These are phyloP conservation scores for Aphodius sticticus DNA, from an alignment of 2,888 invertebrate genomes.

Conservation along the genomic window DNA sequence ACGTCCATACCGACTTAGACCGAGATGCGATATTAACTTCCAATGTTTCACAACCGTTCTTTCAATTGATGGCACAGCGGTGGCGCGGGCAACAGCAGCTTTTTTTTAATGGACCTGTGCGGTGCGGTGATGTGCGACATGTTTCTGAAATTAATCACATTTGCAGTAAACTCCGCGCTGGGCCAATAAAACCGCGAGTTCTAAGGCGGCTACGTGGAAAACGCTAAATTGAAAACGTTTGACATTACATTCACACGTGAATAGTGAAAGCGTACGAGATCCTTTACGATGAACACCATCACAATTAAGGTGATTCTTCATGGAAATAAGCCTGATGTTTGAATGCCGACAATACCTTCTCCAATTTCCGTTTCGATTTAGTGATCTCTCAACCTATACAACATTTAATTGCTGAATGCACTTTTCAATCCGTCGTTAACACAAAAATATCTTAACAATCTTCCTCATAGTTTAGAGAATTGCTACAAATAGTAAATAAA, in stretches of 20 bases:
- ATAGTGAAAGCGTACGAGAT: background rate
- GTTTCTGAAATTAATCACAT: background rate
- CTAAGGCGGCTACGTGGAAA: background rate
- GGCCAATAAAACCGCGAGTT: background rate
- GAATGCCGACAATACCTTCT: background rate
- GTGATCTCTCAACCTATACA: too few relatives aligned
- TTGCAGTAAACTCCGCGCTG: background rate
- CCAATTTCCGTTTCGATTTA: too few relatives aligned
- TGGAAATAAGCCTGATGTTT: background rate
- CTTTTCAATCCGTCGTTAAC: too few relatives aligned
- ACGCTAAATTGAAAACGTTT: background rate
- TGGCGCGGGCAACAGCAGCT: background rate
- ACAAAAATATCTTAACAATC: too few relatives aligned
- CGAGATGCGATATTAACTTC: background rate
- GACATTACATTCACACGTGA: background rate
- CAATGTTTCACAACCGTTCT: background rate
- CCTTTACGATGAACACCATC: background rate
- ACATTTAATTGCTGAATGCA: too few relatives aligned
- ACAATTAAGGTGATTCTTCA: background rate
- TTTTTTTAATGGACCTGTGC: background rate
- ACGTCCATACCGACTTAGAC: background rate
- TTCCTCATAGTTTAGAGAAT: too few relatives aligned
- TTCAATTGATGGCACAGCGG: background rate
- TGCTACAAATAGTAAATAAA: too few relatives aligned
- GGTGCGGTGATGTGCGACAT: background rate